Evolutionary conservation across 2,113 vertebrate genomes (phyloP).

Genomic region (Sturnira hondurensis): DNA sequence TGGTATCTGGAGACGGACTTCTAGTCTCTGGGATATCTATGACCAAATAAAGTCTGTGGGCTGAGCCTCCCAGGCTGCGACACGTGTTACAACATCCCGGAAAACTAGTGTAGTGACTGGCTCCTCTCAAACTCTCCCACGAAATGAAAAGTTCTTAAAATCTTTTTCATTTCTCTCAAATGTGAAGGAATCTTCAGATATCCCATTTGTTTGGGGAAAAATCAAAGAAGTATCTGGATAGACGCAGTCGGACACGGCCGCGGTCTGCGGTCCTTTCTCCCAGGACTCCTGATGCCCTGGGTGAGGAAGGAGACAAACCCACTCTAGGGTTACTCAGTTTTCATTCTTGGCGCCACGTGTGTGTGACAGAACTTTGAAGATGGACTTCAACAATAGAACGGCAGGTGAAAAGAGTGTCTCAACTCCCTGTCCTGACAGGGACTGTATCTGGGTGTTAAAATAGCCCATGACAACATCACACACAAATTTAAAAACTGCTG

Average conservation of each 20-base stretch:
- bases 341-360: neutral
- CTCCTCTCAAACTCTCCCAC: neutral
- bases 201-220: neutral
- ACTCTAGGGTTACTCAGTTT: neutral
- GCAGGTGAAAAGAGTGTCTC: neutral
- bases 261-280: rapidly evolving
- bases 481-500: neutral
- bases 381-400: neutral
- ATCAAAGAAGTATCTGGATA: neutral
- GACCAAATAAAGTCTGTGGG: neutral
- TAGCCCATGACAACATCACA: neutral
- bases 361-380: neutral
- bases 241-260: neutral
- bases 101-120: neutral
- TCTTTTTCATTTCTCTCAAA: neutral
- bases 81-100: rapidly evolving
- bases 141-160: neutral
- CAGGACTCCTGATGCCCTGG: neutral
- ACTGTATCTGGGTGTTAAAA: neutral
- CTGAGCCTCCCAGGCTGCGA: rapidly evolving
- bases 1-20: too few relatives aligned
- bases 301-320: neutral
- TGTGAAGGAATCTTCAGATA: neutral
- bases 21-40: rapidly evolving
- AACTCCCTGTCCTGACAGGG: neutral